Evolutionary conservation across 2,888 invertebrate species (phyloP).

Genomic region (Sphinx pinastri): DNA sequence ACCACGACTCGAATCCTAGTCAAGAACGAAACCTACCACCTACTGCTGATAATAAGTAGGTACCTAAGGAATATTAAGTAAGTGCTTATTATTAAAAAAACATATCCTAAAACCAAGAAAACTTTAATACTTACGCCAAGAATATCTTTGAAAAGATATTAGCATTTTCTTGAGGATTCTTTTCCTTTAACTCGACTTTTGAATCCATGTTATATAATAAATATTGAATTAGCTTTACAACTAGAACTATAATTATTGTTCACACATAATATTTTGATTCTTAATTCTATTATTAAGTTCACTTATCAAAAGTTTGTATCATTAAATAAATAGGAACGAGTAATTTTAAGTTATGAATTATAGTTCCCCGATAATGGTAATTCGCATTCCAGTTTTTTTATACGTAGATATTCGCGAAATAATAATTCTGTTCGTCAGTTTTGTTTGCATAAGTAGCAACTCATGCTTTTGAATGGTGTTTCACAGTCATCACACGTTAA

Average conservation of each 20-base stretch:
- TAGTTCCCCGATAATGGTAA: neutral
- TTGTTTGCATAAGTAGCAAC: constrained; percentile 44
- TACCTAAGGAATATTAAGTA: no score
- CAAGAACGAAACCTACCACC: no score
- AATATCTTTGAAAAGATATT: constrained; percentile 85
- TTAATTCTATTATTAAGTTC: neutral
- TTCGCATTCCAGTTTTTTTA: neutral
- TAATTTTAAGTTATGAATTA: no score
- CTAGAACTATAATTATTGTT: neutral
- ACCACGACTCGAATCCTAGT: no score
- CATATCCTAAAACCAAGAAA: neutral
- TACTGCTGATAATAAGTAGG: no score
- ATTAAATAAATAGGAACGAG: no score
- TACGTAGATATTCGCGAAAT: neutral
- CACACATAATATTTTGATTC: neutral
- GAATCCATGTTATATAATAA: constrained; percentile 79
- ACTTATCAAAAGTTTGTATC: neutral
- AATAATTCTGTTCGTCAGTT: constrained; percentile 29
- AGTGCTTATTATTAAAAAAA: neutral
- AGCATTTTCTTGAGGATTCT: constrained; percentile 84
- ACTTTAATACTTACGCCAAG: constrained; percentile 84
- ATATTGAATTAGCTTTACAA: neutral
- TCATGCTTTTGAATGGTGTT: constrained; percentile 36
- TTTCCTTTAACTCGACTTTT: constrained; percentile 84
- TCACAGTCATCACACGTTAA: constrained; percentile 36